A percentile compares a stretch with the other conserved stretches of the same genome.
Conservation (phyloP, 2,113 vertebrate species). For the Lanius collurio region DNA sequence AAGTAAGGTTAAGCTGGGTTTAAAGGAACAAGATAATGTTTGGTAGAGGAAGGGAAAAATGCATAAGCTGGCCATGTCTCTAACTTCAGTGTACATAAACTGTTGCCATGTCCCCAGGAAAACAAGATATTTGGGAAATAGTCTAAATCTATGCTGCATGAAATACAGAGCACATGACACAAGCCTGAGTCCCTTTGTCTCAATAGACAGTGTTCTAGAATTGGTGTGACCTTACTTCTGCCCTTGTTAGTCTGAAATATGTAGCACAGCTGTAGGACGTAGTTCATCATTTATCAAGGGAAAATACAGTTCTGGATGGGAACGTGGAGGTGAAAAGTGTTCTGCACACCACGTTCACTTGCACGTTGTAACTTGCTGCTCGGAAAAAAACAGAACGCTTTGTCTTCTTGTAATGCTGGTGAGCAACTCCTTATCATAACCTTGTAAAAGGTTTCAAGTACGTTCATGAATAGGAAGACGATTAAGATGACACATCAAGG, state of each 20-base stretch:
- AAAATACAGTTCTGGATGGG: slow-evolving; percentile 31
- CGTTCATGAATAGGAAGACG: neutral
- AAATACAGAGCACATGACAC: neutral
- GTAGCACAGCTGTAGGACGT: slow-evolving; percentile 33
- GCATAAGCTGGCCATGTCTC: neutral
- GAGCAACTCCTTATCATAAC: slow-evolving; percentile 14
- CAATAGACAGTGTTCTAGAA: neutral
- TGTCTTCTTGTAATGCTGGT: slow-evolving; percentile 37
- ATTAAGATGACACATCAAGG: slow-evolving; percentile 49
- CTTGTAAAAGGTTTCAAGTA: slow-evolving; percentile 35
- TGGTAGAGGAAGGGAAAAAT: slow-evolving; percentile 8
- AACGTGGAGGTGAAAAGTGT: slow-evolving; percentile 25
- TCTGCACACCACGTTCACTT: neutral
- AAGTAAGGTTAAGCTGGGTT: slow-evolving; percentile 32
- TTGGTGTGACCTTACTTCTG: slow-evolving; percentile 1
- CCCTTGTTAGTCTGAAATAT: slow-evolving; percentile 43
- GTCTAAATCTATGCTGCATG: neutral
- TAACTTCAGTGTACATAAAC: neutral
- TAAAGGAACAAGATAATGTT: slow-evolving; percentile 47
- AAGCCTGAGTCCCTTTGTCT: neutral
- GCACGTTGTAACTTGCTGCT: slow-evolving; percentile 33
- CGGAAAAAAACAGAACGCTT: slow-evolving; percentile 10
- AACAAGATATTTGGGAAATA: neutral
- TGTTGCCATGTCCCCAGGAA: neutral
- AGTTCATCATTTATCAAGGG: slow-evolving; percentile 44